Percentiles rank a stretch among this genome's conserved stretches.
These are phyloP conservation scores for Pyrochroa serraticornis DNA, from an alignment of 2,888 invertebrate species.

Conservation along the genomic window DNA sequence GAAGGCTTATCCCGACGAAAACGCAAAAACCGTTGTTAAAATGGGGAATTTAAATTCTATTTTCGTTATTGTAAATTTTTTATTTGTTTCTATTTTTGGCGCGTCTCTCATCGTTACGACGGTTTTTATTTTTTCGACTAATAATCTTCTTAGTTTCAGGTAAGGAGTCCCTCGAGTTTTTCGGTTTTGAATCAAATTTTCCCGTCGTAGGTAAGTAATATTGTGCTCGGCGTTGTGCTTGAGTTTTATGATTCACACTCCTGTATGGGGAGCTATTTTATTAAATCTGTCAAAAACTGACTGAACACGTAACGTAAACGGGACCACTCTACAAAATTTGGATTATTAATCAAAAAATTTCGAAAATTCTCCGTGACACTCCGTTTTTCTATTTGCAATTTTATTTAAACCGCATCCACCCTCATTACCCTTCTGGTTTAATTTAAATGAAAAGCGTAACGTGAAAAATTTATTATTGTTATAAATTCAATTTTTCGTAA, in stretches of 20 bases:
- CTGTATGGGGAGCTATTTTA: slow-evolving; percentile 28
- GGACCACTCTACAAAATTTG: slow-evolving; percentile 29
- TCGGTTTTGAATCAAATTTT: not conserved
- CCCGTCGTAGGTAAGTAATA: slow-evolving; percentile 8
- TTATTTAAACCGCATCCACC: too few species aligned
- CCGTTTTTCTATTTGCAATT: not conserved
- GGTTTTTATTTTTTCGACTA: not conserved
- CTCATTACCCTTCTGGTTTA: too few species aligned
- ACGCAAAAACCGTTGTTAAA: not conserved
- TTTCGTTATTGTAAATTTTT: too few species aligned
- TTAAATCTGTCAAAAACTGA: slow-evolving; percentile 41
- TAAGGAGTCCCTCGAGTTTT: slow-evolving; percentile 7
- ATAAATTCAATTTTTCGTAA: too few species aligned
- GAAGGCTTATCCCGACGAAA: not conserved
- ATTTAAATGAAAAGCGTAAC: too few species aligned
- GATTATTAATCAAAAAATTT: slow-evolving; percentile 27
- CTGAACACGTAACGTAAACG: slow-evolving; percentile 31
- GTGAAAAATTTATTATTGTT: too few species aligned
- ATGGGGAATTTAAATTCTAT: too few species aligned
- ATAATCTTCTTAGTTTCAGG: slow-evolving; percentile 24
- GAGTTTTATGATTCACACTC: slow-evolving; percentile 6
- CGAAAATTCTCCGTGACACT: slow-evolving; percentile 1
- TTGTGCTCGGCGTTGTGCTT: slow-evolving; percentile 7
- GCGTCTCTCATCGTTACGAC: too few species aligned
- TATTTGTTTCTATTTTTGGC: too few species aligned